A percentile compares a stretch with the other conserved stretches of the same genome.
Evolutionary conservation across 2,888 invertebrate species (phyloP).

Genomic region (Portevinia maculata): DNA sequence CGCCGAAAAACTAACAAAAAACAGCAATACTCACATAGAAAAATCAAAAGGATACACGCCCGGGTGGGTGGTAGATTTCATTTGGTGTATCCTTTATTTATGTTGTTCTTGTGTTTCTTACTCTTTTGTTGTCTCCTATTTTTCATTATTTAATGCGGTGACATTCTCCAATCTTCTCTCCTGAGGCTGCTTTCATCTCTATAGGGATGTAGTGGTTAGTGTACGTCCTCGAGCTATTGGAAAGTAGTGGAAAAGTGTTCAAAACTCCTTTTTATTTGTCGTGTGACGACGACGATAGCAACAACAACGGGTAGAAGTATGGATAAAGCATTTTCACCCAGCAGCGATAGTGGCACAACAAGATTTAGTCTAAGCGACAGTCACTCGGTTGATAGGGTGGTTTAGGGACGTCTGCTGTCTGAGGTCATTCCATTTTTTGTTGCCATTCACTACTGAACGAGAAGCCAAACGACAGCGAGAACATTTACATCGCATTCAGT

Average conservation of each 20-base stretch:
- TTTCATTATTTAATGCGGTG: constrained; percentile 72
- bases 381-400: not conserved
- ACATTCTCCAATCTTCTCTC: constrained; percentile 52
- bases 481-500: constrained; percentile 34
- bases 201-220: not conserved
- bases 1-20: constrained; percentile 2
- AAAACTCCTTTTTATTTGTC: constrained; percentile 40
- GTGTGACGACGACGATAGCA: constrained; percentile 8
- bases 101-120: constrained; percentile 11
- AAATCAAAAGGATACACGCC: constrained; percentile 36
- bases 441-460: constrained; percentile 38
- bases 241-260: constrained; percentile 62
- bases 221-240: constrained; percentile 56
- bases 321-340: constrained; percentile 29
- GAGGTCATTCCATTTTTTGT: constrained; percentile 16
- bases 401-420: constrained; percentile 17
- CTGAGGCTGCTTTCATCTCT: constrained; percentile 28
- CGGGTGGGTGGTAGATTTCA: not conserved
- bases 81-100: constrained; percentile 49
- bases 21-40: constrained; percentile 30
- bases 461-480: constrained; percentile 17
- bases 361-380: constrained; percentile 14
- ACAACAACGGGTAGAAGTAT: not conserved
- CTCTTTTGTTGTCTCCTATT: constrained; percentile 60
- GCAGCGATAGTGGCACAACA: constrained; percentile 34